phyloP scores from a whole-genome alignment of 2,888 invertebrate species.

The Catocala fraxini region DNA sequence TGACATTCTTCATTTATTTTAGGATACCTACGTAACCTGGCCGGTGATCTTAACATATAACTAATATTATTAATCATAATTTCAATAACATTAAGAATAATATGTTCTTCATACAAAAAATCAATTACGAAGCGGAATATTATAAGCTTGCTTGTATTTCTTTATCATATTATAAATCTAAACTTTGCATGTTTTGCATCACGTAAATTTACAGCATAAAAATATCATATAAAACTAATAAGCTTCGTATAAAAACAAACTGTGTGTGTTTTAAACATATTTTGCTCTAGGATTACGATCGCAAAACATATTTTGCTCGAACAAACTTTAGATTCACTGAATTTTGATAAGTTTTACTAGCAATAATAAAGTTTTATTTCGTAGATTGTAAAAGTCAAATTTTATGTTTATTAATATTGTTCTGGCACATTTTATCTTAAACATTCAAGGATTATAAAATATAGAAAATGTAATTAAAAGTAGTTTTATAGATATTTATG shows the following conservation, averaged over 20 bases:
- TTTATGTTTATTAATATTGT: slow-evolving; percentile 11
- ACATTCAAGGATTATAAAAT: slow-evolving; percentile 2
- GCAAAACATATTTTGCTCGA: slow-evolving; percentile 32
- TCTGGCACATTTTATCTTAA: slow-evolving; percentile 10
- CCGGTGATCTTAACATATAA: too few relatives aligned
- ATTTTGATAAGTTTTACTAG: slow-evolving; percentile 39
- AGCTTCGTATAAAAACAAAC: slow-evolving; percentile 20
- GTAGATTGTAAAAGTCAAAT: slow-evolving; percentile 3
- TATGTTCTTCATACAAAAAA: not conserved
- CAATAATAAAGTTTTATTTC: slow-evolving; percentile 31
- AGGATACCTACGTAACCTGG: too few relatives aligned
- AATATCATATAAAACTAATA: slow-evolving; percentile 15
- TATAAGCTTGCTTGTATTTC: not conserved
- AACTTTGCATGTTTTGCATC: not conserved
- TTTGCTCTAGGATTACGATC: slow-evolving; percentile 33
- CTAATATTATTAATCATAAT: too few relatives aligned
- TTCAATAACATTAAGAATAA: too few relatives aligned
- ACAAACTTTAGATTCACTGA: slow-evolving; percentile 27
- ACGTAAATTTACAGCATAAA: slow-evolving; percentile 1
- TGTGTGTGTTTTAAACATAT: slow-evolving; percentile 16
- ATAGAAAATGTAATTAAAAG: slow-evolving; percentile 1
- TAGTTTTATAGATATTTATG: not conserved
- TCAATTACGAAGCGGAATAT: too few relatives aligned
- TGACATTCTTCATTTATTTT: too few relatives aligned
- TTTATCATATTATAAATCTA: not conserved